A percentile compares a stretch with the other conserved stretches of the same genome.
Evolutionary conservation across 2,888 invertebrate species (phyloP).

Genomic region (Coronaproctus castanopsis): DNA sequence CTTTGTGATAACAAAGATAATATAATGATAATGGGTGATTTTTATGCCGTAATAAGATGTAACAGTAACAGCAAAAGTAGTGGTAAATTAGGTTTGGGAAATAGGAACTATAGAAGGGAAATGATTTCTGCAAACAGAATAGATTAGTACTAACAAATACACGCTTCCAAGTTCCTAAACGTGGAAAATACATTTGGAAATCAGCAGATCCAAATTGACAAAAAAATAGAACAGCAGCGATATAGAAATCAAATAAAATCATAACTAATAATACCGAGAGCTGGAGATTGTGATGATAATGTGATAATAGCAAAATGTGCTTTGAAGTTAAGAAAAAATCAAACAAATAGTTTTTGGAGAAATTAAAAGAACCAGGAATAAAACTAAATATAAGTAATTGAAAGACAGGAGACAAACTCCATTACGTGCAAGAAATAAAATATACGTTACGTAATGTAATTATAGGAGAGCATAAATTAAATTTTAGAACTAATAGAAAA

Average conservation of each 20-base stretch:
- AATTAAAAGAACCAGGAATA: not conserved
- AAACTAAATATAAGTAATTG: not conserved
- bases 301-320: conserved; percentile 12
- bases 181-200: not conserved
- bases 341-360: not conserved
- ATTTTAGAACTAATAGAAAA: too few species aligned
- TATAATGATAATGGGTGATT: not conserved
- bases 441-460: not conserved
- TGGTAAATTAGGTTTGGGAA: not conserved
- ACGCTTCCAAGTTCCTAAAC: not conserved
- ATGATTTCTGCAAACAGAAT: not conserved
- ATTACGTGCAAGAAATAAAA: not conserved
- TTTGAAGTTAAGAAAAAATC: not conserved
- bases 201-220: not conserved
- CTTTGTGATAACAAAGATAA: not conserved
- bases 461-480: too few species aligned
- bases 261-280: conserved; percentile 6
- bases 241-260: conserved; percentile 1
- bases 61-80: not conserved
- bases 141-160: not conserved
- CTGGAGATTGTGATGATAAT: conserved; percentile 11
- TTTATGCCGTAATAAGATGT: not conserved
- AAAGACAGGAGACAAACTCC: not conserved
- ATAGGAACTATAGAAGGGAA: not conserved
- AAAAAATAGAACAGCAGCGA: conserved; percentile 3